A percentile compares a stretch with the other conserved stretches of the same genome.
Conservation (phyloP, 2,888 invertebrate species). For the Diaperis boleti region DNA sequence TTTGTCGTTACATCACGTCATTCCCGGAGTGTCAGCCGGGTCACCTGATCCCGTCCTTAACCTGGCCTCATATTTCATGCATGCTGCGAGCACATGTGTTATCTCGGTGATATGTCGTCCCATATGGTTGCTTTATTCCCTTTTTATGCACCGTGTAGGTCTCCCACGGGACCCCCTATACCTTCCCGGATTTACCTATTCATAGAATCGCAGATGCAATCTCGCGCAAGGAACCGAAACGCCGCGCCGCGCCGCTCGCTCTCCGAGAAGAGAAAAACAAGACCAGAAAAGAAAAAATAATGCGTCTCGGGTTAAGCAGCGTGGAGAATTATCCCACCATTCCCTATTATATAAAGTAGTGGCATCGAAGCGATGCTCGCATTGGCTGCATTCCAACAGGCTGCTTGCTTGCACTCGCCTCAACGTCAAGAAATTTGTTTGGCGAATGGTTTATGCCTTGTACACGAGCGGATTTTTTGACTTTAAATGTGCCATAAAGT, state of each 20-base stretch:
- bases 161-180: constrained; percentile 58
- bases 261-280: too few relatives aligned
- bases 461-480: constrained; percentile 38
- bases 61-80: constrained; percentile 52
- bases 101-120: constrained; percentile 57
- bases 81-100: constrained; percentile 52
- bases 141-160: constrained; percentile 61
- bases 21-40: background rate
- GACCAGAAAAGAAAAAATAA: constrained; percentile 48
- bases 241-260: too few relatives aligned
- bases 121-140: constrained; percentile 61
- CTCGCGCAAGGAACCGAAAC: constrained; percentile 25
- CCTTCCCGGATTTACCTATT: constrained; percentile 62
- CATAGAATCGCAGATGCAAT: constrained; percentile 59
- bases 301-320: constrained; percentile 55
- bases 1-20: too few relatives aligned
- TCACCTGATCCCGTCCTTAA: constrained; percentile 28
- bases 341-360: constrained; percentile 54
- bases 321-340: constrained; percentile 57
- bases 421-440: constrained; percentile 39
- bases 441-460: constrained; percentile 32
- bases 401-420: constrained; percentile 53
- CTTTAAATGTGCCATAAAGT: constrained; percentile 46
- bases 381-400: constrained; percentile 63
- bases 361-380: constrained; percentile 17